Conservation (phyloP, 2,888 invertebrate genomes). For the Amphiduros pacificus region DNA sequence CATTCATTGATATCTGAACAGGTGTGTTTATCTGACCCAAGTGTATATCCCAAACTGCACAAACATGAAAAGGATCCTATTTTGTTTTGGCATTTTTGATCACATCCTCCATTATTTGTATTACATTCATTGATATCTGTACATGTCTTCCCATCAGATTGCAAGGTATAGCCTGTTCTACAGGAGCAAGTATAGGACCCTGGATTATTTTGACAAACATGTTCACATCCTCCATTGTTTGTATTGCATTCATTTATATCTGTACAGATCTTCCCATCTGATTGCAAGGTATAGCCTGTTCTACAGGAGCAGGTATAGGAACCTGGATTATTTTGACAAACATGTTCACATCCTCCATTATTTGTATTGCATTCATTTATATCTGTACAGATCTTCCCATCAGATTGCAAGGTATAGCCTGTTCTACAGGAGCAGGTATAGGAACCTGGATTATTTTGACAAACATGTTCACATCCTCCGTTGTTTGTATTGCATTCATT, state of each 20-base stretch:
- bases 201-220: neutral
- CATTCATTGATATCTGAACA: neutral
- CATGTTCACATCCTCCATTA: neutral
- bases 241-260: neutral
- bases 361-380: neutral
- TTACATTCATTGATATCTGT: slow-evolving; percentile 1
- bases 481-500: neutral
- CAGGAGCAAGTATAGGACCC: neutral
- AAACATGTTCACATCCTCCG: neutral
- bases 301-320: neutral
- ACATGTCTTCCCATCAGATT: neutral
- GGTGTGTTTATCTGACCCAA: neutral
- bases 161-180: neutral
- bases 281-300: neutral
- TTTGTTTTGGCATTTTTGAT: neutral
- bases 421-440: neutral
- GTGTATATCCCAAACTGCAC: neutral
- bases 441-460: neutral
- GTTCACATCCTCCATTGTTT: neutral
- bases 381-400: neutral
- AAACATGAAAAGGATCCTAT: neutral
- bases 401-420: neutral
- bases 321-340: neutral
- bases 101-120: neutral
- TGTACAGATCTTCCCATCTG: neutral